Conservation (phyloP, 2,888 invertebrate genomes). For the Cosmia pyralina region DNA sequence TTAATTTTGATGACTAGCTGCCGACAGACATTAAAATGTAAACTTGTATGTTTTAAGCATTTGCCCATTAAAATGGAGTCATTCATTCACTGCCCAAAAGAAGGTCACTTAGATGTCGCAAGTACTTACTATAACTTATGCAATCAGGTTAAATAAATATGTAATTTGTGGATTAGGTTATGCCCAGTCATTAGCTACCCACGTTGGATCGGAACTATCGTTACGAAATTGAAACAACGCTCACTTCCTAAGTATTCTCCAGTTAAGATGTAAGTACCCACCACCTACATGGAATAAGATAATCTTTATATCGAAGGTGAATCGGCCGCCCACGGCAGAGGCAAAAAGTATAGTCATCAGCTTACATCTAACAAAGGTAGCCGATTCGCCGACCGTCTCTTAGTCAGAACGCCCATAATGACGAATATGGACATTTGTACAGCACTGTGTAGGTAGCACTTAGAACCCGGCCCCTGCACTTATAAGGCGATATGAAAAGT, state of each 20-base stretch:
- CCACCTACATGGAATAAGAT: constrained; percentile 82
- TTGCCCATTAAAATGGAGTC: constrained; percentile 39
- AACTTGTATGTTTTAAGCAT: constrained; percentile 30
- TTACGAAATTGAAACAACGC: constrained; percentile 77
- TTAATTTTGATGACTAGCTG: background rate
- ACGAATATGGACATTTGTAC: constrained; percentile 88
- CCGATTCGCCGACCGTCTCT: constrained; percentile 83
- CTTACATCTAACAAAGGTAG: constrained; percentile 85
- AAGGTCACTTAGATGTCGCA: constrained; percentile 52
- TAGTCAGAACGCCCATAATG: constrained; percentile 86
- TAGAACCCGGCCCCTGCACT: constrained; percentile 81
- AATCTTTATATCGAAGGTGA: constrained; percentile 87
- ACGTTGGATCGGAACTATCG: constrained; percentile 73
- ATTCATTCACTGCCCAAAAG: constrained; percentile 44
- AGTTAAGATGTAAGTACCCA: constrained; percentile 71
- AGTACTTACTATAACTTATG: constrained; percentile 45
- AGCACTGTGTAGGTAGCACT: constrained; percentile 83
- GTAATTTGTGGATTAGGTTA: constrained; percentile 65
- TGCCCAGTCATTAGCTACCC: constrained; percentile 69
- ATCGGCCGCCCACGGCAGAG: constrained; percentile 84
- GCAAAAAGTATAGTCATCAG: constrained; percentile 84
- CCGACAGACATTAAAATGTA: constrained; percentile 18
- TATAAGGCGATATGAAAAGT: constrained; percentile 78
- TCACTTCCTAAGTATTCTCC: constrained; percentile 75
- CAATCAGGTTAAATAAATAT: constrained; percentile 67